phyloP scores from a whole-genome alignment of 2,113 vertebrate genomes.

The Chaenocephalus aceratus region DNA sequence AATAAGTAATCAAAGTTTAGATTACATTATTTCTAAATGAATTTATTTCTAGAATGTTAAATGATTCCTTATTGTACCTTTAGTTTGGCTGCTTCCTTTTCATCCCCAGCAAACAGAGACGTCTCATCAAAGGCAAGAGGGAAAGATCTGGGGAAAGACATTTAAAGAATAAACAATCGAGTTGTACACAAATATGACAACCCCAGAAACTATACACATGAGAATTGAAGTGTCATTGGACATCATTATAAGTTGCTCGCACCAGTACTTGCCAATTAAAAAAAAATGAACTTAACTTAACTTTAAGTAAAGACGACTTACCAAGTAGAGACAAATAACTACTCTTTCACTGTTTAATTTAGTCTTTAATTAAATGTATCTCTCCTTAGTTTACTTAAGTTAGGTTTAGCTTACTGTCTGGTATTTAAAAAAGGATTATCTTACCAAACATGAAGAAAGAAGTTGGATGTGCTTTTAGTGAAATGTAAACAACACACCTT shows the following conservation, averaged over 20 bases:
- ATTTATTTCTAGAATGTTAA: neutral
- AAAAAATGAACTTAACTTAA: too few relatives aligned
- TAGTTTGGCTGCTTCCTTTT: conserved; percentile 89
- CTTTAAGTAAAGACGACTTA: too few relatives aligned
- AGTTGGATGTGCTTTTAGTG: too few relatives aligned
- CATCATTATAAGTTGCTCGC: too few relatives aligned
- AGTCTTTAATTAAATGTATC: too few relatives aligned
- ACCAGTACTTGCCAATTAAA: too few relatives aligned
- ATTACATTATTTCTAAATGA: neutral
- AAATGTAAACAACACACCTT: neutral
- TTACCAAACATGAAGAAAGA: too few relatives aligned
- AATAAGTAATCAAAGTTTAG: neutral
- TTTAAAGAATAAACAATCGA: neutral
- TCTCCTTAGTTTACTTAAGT: too few relatives aligned
- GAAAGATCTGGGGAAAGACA: conserved; percentile 85
- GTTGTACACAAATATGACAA: neutral
- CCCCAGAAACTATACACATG: neutral
- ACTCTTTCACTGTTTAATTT: too few relatives aligned
- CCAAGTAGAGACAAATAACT: too few relatives aligned
- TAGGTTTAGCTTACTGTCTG: neutral
- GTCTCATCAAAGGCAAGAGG: conserved; percentile 94
- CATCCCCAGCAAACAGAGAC: conserved; percentile 91
- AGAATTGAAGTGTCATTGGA: neutral
- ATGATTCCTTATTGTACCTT: conserved; percentile 83
- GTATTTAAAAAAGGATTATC: too few relatives aligned